Percentiles rank a stretch among this genome's conserved stretches.
Evolutionary conservation across 2,113 vertebrate species (phyloP).

Genomic region (Eudyptes chrysolophus): DNA sequence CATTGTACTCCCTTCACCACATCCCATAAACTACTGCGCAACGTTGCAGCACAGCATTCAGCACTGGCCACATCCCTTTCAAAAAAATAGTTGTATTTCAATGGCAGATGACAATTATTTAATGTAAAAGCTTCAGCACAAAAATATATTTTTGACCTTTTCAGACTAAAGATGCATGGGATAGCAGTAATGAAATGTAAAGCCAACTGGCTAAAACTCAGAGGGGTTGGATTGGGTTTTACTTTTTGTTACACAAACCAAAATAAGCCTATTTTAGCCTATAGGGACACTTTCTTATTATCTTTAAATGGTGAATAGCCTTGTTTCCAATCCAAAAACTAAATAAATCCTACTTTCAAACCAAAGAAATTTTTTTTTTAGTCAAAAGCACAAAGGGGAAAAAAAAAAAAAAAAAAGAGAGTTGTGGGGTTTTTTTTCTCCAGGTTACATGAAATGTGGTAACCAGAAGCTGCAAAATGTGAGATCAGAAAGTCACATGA

Average conservation of each 20-base stretch:
- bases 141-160: background rate
- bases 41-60: background rate
- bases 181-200: background rate
- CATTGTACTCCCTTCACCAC: background rate
- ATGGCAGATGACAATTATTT: background rate
- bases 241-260: background rate
- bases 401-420: background rate
- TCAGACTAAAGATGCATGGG: background rate
- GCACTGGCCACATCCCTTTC: background rate
- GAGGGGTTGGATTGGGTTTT: background rate
- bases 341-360: background rate
- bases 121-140: background rate
- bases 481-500: background rate
- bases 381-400: background rate
- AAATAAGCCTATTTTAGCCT: background rate
- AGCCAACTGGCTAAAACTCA: background rate
- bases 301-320: background rate
- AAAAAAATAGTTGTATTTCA: background rate
- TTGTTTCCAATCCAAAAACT: background rate
- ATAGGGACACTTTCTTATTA: background rate
- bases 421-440: background rate
- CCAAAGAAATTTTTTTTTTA: background rate
- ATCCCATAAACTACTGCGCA: fast-evolving
- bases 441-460: background rate
- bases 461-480: background rate